Evolutionary conservation across 2,888 invertebrate genomes (phyloP).

Genomic region (Congeria kusceri): DNA sequence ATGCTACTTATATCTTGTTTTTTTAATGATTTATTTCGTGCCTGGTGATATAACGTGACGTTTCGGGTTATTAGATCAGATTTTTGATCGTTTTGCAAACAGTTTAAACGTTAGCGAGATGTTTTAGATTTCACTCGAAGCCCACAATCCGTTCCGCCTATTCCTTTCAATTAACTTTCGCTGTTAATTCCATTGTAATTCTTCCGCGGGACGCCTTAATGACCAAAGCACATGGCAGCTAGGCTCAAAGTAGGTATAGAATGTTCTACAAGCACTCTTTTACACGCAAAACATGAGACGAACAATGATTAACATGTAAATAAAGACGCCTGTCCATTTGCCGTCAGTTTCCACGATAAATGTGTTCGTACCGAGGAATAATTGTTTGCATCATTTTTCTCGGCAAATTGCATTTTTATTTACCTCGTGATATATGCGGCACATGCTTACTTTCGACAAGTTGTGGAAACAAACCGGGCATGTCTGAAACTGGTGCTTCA

Average conservation of each 20-base stretch:
- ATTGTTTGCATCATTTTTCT: slow-evolving; percentile 40
- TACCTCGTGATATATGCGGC: slow-evolving; percentile 29
- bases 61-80: slow-evolving; percentile 21
- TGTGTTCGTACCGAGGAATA: slow-evolving; percentile 15
- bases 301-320: slow-evolving; percentile 35
- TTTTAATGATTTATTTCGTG: slow-evolving; percentile 23
- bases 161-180: slow-evolving; percentile 51
- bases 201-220: slow-evolving; percentile 39
- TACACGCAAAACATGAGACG: slow-evolving; percentile 25
- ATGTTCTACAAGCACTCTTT: slow-evolving; percentile 43
- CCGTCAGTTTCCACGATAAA: slow-evolving; percentile 14
- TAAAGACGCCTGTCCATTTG: slow-evolving; percentile 32
- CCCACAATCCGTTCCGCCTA: slow-evolving; percentile 43
- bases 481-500: slow-evolving; percentile 21
- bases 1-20: not conserved
- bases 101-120: too few species aligned
- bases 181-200: slow-evolving; percentile 56
- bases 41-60: slow-evolving; percentile 7
- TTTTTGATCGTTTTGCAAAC: slow-evolving; percentile 21
- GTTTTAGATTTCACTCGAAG: too few species aligned
- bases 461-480: slow-evolving; percentile 4
- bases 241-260: slow-evolving; percentile 38
- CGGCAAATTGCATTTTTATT: slow-evolving; percentile 42
- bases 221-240: slow-evolving; percentile 37
- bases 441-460: slow-evolving; percentile 16